These are phyloP conservation scores for Oriolus oriolus DNA, from an alignment of 2,113 vertebrate species.

Conservation along the genomic window DNA sequence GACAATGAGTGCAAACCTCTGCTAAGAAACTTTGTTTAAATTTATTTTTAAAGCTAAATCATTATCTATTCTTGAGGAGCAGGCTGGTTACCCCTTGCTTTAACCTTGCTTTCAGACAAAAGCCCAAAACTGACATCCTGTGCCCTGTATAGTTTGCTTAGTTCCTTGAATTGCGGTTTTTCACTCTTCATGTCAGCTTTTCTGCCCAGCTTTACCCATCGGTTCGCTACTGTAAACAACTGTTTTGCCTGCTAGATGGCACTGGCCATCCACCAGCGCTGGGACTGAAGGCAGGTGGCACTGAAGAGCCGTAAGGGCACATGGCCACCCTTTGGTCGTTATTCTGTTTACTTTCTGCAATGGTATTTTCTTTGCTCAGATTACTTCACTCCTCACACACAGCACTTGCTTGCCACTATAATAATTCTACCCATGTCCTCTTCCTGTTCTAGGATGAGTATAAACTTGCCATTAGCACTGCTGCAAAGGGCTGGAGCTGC, in stretches of 20 bases:
- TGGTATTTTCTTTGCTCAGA: slow-evolving; percentile 43
- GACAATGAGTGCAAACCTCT: neutral
- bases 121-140: neutral
- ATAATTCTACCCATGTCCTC: neutral
- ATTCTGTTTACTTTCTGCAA: slow-evolving; percentile 41
- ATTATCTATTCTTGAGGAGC: neutral
- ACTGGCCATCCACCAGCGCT: slow-evolving; percentile 51
- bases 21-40: neutral
- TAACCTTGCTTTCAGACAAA: neutral
- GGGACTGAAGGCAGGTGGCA: slow-evolving; percentile 45
- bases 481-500: neutral
- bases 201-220: neutral
- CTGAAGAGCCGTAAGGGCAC: slow-evolving; percentile 34
- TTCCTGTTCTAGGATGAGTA: neutral
- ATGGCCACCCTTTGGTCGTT: slow-evolving; percentile 9
- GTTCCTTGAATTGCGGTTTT: neutral
- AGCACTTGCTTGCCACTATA: neutral
- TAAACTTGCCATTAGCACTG: neutral
- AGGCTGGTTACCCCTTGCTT: neutral
- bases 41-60: neutral
- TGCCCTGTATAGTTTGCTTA: neutral
- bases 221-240: slow-evolving; percentile 20
- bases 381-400: slow-evolving; percentile 2
- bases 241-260: slow-evolving; percentile 61
- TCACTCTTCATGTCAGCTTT: neutral